Conservation (phyloP, 2,113 vertebrate genomes). For the Rhodinocichla rosea region DNA sequence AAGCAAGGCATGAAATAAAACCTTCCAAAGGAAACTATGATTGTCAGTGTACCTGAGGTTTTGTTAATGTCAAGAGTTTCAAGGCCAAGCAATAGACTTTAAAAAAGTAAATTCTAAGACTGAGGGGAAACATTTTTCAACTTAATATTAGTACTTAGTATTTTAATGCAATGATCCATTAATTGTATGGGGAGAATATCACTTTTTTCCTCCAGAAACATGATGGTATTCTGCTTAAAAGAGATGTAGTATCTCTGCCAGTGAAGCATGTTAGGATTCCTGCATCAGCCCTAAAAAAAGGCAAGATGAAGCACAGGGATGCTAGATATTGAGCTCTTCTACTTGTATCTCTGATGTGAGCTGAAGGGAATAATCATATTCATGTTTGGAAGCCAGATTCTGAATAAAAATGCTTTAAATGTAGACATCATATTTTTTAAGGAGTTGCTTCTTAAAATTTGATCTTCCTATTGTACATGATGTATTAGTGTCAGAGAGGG, state of each 20-base stretch:
- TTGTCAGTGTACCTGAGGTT: not conserved
- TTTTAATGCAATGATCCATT: not conserved
- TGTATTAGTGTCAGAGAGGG: not conserved
- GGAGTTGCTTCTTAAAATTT: not conserved
- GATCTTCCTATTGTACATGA: not conserved
- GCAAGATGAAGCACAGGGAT: not conserved
- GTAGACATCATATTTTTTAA: not conserved
- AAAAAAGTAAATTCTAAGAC: not conserved
- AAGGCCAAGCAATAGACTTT: not conserved
- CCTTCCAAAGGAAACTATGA: not conserved
- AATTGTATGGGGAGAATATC: not conserved
- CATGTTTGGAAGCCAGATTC: not conserved
- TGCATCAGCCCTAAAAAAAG: not conserved
- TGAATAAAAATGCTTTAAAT: not conserved
- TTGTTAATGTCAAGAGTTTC: not conserved
- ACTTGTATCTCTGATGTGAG: not conserved
- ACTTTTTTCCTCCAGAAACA: not conserved
- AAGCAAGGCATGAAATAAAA: not conserved
- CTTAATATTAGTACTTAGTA: not conserved
- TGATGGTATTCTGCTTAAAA: not conserved
- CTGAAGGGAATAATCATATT: not conserved
- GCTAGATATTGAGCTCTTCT: not conserved
- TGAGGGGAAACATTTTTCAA: not conserved
- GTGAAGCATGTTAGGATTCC: not conserved
- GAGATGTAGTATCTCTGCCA: not conserved